A percentile compares a stretch with the other conserved stretches of the same genome.
phyloP scores from a whole-genome alignment of 2,888 invertebrate genomes.

The Parascotia fuliginaria region DNA sequence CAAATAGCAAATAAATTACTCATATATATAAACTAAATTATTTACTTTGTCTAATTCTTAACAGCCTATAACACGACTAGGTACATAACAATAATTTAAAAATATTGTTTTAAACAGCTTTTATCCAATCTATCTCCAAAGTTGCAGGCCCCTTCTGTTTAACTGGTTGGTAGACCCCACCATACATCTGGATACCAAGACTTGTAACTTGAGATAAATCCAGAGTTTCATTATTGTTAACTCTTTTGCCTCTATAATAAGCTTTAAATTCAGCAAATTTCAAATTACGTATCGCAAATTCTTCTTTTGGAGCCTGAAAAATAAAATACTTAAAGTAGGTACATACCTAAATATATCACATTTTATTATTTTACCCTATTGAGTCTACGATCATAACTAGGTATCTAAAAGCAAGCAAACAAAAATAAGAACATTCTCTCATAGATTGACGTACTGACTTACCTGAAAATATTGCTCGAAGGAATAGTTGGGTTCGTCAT shows the following conservation, averaged over 20 bases:
- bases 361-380: too few relatives aligned
- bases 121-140: constrained; percentile 87
- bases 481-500: constrained; percentile 84
- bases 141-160: constrained; percentile 88
- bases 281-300: constrained; percentile 81
- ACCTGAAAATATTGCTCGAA: constrained; percentile 87
- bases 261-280: constrained; percentile 86
- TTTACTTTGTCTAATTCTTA: background rate
- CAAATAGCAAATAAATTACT: too few relatives aligned
- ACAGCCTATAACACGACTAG: background rate
- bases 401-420: too few relatives aligned
- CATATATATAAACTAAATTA: background rate
- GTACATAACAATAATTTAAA: constrained; percentile 2
- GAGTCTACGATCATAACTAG: too few relatives aligned
- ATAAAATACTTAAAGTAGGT: too few relatives aligned
- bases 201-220: constrained; percentile 85
- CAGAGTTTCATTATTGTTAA: constrained; percentile 84
- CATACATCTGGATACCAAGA: constrained; percentile 88
- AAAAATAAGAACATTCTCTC: too few relatives aligned
- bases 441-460: too few relatives aligned
- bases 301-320: constrained; percentile 82
- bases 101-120: constrained; percentile 59
- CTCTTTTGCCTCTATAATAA: constrained; percentile 86
- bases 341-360: too few relatives aligned
- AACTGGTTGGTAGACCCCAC: constrained; percentile 87